Conservation (phyloP, 2,888 invertebrate genomes). For the Apoda limacodes region DNA sequence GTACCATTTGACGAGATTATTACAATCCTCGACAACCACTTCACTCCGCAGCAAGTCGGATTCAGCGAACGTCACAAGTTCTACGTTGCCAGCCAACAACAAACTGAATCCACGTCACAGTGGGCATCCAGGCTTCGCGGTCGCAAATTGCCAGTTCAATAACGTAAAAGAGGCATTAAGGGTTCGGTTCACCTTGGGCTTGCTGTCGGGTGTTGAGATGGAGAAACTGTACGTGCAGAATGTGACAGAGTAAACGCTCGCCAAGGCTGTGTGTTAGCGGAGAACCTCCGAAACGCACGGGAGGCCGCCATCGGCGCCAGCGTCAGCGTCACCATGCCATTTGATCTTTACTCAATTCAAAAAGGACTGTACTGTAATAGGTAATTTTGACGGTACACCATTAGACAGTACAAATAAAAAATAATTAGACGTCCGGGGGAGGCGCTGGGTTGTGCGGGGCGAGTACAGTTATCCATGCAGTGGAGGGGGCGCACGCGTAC, state of each 20-base stretch:
- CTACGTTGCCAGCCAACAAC: slow-evolving; percentile 20
- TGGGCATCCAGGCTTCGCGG: slow-evolving; percentile 21
- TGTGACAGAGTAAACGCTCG: slow-evolving; percentile 16
- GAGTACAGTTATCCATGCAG: too few species aligned
- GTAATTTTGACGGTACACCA: too few species aligned
- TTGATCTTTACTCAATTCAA: too few species aligned
- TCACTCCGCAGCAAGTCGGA: slow-evolving; percentile 21
- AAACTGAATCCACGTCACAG: slow-evolving; percentile 18
- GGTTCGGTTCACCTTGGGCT: slow-evolving; percentile 20
- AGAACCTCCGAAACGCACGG: slow-evolving; percentile 20
- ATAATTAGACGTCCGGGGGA: neutral
- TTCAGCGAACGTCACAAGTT: slow-evolving; percentile 24
- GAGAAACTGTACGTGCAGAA: slow-evolving; percentile 22
- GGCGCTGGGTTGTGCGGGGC: slow-evolving; percentile 3
- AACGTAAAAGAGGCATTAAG: slow-evolving; percentile 21
- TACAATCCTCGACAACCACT: slow-evolving; percentile 20
- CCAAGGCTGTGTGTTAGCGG: slow-evolving; percentile 21
- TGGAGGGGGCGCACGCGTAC: too few species aligned
- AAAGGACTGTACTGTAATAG: too few species aligned
- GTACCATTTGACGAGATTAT: slow-evolving; percentile 17
- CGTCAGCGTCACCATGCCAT: slow-evolving; percentile 1
- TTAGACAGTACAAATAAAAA: too few species aligned
- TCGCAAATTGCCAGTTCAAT: slow-evolving; percentile 16
- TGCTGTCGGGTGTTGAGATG: slow-evolving; percentile 19
- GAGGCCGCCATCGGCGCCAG: slow-evolving; percentile 10